These are phyloP conservation scores for Periparus ater DNA, from an alignment of 2,797 vertebrate species.

Conservation along the genomic window DNA sequence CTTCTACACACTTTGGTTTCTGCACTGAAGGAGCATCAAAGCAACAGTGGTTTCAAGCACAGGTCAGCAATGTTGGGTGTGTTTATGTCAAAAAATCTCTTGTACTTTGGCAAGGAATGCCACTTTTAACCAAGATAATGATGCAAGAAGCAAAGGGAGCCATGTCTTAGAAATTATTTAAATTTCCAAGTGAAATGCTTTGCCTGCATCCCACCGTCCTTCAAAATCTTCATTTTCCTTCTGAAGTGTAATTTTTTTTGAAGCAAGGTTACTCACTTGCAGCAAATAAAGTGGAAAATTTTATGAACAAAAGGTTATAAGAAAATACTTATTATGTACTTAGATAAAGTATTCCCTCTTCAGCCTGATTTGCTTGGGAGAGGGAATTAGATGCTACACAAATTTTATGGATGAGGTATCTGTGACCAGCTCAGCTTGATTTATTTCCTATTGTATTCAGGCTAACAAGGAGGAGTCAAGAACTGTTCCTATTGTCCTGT, in stretches of 20 bases:
- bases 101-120: background rate
- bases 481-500: background rate
- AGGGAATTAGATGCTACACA: background rate
- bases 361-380: background rate
- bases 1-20: background rate
- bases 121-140: background rate
- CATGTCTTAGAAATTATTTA: background rate
- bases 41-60: background rate
- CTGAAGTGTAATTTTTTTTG: background rate
- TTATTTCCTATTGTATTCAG: background rate
- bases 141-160: background rate
- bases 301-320: background rate
- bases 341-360: background rate
- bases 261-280: background rate
- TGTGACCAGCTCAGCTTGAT: slow-evolving; percentile 6
- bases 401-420: background rate
- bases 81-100: background rate
- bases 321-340: background rate
- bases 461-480: background rate
- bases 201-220: background rate
- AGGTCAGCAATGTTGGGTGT: background rate
- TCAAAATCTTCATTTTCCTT: background rate
- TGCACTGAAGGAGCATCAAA: background rate
- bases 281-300: background rate
- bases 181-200: background rate